Conservation (phyloP, 2,797 vertebrate species). For the Yasuhikotakia modesta region DNA sequence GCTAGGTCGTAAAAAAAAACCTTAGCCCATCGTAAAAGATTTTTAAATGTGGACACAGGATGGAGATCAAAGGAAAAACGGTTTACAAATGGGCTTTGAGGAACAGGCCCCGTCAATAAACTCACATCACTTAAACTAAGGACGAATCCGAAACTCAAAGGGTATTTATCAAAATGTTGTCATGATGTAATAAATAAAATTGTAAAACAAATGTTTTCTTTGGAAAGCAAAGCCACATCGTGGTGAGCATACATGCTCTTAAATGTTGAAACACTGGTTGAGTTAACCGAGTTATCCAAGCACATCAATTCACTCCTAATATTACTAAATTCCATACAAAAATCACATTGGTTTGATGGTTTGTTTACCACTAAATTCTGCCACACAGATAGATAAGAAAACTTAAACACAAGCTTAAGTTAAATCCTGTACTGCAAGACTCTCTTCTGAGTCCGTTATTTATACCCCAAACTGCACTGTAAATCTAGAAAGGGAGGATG, state of each 20-base stretch:
- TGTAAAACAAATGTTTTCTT: neutral
- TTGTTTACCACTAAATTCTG: too few species aligned
- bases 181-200: neutral
- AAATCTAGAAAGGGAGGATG: slow-evolving; percentile 42
- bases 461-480: slow-evolving; percentile 31
- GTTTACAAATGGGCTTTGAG: slow-evolving; percentile 14
- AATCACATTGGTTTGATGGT: too few species aligned
- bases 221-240: neutral
- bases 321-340: too few species aligned
- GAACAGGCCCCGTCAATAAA: neutral
- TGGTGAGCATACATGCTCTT: neutral
- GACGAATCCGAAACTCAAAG: neutral
- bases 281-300: neutral
- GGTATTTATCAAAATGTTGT: neutral
- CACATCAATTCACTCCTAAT: too few species aligned
- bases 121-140: neutral
- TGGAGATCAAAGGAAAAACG: neutral
- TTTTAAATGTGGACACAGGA: neutral
- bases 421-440: neutral
- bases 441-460: slow-evolving; percentile 38
- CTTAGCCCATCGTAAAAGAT: neutral
- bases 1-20: neutral
- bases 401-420: neutral
- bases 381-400: neutral
- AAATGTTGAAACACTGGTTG: neutral